These are phyloP conservation scores for Edolisoma coerulescens DNA, from an alignment of 2,113 vertebrate genomes.

Conservation along the genomic window DNA sequence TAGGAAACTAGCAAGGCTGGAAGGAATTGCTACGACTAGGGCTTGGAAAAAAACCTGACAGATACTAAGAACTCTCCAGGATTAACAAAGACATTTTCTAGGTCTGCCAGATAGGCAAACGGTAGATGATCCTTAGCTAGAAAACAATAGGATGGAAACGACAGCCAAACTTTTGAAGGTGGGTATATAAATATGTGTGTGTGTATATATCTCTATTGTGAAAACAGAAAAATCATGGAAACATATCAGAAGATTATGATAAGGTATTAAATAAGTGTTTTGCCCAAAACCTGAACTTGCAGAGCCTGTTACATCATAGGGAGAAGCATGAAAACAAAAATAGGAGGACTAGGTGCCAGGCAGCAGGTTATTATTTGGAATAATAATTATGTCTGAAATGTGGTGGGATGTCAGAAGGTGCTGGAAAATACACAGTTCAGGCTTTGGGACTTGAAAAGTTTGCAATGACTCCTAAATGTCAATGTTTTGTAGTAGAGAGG, in stretches of 20 bases:
- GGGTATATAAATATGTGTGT: accelerated
- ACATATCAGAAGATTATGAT: neutral
- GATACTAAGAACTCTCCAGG: neutral
- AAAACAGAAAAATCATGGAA: neutral
- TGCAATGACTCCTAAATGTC: neutral
- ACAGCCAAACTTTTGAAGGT: neutral
- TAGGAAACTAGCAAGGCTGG: neutral
- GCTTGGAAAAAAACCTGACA: neutral
- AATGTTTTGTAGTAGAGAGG: neutral
- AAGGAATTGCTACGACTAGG: neutral
- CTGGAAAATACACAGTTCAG: neutral
- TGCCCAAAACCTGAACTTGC: neutral
- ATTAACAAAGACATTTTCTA: neutral
- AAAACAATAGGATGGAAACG: neutral
- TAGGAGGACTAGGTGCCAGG: neutral
- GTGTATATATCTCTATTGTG: too few relatives aligned
- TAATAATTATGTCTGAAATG: neutral
- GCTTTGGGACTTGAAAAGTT: neutral
- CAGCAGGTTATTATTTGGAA: neutral
- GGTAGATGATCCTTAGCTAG: neutral
- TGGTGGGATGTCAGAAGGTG: neutral
- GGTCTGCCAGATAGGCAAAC: neutral
- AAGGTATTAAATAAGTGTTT: neutral
- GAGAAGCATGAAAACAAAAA: neutral
- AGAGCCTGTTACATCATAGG: neutral